phyloP scores from a whole-genome alignment of 2,113 vertebrate genomes.

The Diadophis punctatus region DNA sequence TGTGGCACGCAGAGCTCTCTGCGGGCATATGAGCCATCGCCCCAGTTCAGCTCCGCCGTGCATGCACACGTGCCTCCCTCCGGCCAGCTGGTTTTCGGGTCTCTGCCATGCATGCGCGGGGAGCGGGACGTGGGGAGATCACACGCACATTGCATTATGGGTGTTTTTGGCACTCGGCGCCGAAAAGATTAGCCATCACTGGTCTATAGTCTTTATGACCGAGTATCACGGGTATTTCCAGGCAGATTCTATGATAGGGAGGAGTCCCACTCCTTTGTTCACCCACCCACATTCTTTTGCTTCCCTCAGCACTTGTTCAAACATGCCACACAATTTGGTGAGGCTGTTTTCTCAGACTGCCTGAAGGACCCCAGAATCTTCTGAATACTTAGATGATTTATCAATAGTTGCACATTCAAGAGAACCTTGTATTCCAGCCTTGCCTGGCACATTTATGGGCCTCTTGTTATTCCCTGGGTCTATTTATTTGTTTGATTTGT shows the following conservation, averaged over 20 bases:
- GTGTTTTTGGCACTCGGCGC: no score
- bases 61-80: no score
- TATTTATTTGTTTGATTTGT: background rate
- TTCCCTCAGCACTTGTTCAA: background rate
- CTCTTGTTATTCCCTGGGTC: background rate
- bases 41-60: no score
- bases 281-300: conserved; percentile 1
- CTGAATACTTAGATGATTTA: background rate
- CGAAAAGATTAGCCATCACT: no score
- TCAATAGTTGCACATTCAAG: background rate
- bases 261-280: background rate
- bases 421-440: background rate
- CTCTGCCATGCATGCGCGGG: no score
- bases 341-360: background rate
- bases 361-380: background rate
- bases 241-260: background rate
- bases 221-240: background rate
- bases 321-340: background rate
- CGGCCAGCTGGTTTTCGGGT: no score
- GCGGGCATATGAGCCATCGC: no score
- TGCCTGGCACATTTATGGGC: background rate
- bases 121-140: no score
- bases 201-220: no score
- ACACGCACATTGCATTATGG: no score
- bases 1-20: no score